Conservation (phyloP, 2,797 vertebrate species). For the Danio tinwini region DNA sequence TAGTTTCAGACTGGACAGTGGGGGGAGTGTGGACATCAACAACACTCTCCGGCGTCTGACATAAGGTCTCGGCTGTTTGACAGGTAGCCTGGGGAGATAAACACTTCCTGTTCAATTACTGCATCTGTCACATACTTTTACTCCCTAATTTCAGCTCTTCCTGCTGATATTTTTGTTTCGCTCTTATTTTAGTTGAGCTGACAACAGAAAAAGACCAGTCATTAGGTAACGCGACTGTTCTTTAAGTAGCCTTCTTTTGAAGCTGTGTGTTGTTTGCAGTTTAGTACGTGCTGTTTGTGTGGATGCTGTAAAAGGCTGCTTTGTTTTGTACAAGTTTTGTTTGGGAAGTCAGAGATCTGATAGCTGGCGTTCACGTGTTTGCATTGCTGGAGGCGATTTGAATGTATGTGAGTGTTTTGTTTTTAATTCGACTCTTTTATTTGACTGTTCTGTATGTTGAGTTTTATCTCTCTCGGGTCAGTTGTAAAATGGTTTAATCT, state of each 20-base stretch:
- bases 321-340: neutral
- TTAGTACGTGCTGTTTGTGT: neutral
- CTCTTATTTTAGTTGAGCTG: neutral
- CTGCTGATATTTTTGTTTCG: constrained; percentile 19
- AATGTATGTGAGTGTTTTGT: constrained; percentile 16
- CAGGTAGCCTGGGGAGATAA: constrained; percentile 62
- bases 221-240: neutral
- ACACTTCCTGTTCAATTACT: neutral
- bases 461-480: neutral
- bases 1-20: constrained; percentile 48
- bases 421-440: neutral
- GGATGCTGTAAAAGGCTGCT: neutral
- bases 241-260: neutral
- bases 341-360: neutral
- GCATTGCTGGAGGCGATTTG: constrained; percentile 13
- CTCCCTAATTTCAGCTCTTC: constrained; percentile 11
- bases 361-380: neutral
- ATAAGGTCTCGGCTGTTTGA: constrained; percentile 17
- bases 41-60: constrained; percentile 34
- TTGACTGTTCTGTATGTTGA: neutral
- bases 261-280: neutral
- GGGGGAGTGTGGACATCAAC: constrained; percentile 62
- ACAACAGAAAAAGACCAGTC: neutral
- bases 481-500: neutral
- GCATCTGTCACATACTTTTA: neutral